Conservation (phyloP, 2,888 invertebrate species). For the Tachina lurida region DNA sequence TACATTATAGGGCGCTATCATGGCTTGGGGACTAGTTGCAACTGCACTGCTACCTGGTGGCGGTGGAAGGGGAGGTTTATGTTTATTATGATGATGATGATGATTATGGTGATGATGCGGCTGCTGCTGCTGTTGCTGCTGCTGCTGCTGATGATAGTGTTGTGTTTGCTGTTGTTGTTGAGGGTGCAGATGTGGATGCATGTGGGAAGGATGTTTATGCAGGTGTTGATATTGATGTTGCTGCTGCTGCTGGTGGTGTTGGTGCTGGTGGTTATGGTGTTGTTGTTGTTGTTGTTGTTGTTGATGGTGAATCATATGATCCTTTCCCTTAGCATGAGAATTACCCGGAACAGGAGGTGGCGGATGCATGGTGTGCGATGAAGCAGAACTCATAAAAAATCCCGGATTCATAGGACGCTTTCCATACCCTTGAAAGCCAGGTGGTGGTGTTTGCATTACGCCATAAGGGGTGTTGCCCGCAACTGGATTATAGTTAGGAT, state of each 20-base stretch:
- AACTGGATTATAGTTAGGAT: slow-evolving; percentile 47
- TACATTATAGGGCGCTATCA: slow-evolving; percentile 75
- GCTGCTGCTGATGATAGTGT: slow-evolving; percentile 4
- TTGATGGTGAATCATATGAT: slow-evolving; percentile 41
- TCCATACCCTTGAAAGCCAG: slow-evolving; percentile 58
- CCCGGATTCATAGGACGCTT: slow-evolving; percentile 59
- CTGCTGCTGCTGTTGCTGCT: background rate
- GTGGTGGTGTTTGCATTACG: slow-evolving; percentile 51
- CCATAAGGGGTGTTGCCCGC: slow-evolving; percentile 30
- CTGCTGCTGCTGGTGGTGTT: background rate
- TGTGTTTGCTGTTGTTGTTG: slow-evolving; percentile 23
- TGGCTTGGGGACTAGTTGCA: slow-evolving; percentile 72
- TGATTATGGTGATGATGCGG: slow-evolving; percentile 20
- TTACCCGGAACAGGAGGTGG: slow-evolving; percentile 39
- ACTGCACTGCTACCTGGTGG: slow-evolving; percentile 46
- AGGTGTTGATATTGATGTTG: slow-evolving; percentile 22
- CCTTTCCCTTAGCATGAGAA: slow-evolving; percentile 51
- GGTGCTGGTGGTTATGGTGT: slow-evolving; percentile 18
- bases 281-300: slow-evolving; percentile 38
- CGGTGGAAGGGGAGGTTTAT: slow-evolving; percentile 65
- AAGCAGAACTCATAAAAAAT: slow-evolving; percentile 58
- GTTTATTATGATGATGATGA: slow-evolving; percentile 44
- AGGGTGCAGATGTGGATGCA: slow-evolving; percentile 13
- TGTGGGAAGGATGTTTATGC: background rate
- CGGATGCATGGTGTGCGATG: slow-evolving; percentile 55